Conservation (phyloP, 2,888 invertebrate species). For the Netelia fuscicornis region DNA sequence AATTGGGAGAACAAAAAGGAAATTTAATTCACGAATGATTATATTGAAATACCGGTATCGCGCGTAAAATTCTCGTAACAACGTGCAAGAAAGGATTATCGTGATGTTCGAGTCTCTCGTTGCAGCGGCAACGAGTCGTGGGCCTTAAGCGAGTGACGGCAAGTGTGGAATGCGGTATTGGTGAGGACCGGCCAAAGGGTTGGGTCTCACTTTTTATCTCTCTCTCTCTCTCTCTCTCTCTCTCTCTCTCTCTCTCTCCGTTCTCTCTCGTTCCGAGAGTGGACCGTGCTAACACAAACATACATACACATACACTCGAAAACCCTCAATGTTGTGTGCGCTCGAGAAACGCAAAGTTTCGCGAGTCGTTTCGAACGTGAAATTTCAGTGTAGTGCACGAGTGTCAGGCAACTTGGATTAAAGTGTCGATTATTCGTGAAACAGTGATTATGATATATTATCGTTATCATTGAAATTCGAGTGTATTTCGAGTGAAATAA, state of each 20-base stretch:
- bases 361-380: constrained; percentile 2
- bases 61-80: neutral
- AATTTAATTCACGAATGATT: neutral
- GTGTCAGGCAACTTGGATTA: constrained; percentile 1
- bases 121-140: constrained; percentile 28
- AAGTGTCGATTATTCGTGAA: constrained; percentile 19
- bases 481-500: neutral
- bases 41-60: neutral
- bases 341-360: neutral
- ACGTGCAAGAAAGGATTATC: constrained; percentile 24
- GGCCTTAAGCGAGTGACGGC: constrained; percentile 47
- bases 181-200: constrained; percentile 66
- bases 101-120: constrained; percentile 11
- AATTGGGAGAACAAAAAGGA: no score
- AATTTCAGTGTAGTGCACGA: neutral
- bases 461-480: neutral
- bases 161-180: constrained; percentile 70
- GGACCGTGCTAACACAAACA: constrained; percentile 20
- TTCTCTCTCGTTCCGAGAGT: constrained; percentile 6
- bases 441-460: neutral
- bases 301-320: neutral
- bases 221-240: constrained; percentile 40
- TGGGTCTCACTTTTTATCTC: constrained; percentile 53
- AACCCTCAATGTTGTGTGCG: no score
- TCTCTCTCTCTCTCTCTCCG: neutral